Percentiles rank a stretch among this genome's conserved stretches.
phyloP scores from a whole-genome alignment of 2,888 invertebrate species.

The Ethmia dodecea region DNA sequence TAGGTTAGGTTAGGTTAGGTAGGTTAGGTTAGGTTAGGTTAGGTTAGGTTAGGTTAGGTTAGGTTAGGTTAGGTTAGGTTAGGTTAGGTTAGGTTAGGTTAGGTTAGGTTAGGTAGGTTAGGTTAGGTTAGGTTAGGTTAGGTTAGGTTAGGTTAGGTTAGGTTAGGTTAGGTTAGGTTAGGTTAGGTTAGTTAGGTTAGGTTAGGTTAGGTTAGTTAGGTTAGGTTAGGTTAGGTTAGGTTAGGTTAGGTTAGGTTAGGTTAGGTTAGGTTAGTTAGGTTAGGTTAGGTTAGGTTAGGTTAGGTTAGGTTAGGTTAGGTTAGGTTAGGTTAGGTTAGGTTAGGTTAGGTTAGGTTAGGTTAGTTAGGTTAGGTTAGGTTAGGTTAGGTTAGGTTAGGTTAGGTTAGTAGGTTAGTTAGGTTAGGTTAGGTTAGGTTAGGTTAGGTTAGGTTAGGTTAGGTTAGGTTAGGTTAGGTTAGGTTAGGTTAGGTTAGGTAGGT shows the following conservation, averaged over 20 bases:
- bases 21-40: conserved; percentile 20
- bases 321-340: conserved; percentile 20
- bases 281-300: conserved; percentile 20
- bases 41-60: conserved; percentile 16
- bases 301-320: conserved; percentile 20
- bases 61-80: conserved; percentile 21
- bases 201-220: conserved; percentile 18
- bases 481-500: conserved; percentile 16
- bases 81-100: conserved; percentile 23
- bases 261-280: conserved; percentile 17
- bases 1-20: conserved; percentile 22
- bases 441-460: conserved; percentile 18
- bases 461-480: conserved; percentile 18
- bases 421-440: conserved; percentile 19
- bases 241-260: conserved; percentile 16
- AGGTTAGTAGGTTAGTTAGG: conserved; percentile 10
- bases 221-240: conserved; percentile 10
- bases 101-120: conserved; percentile 13
- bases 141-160: conserved; percentile 12
- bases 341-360: conserved; percentile 20
- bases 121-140: conserved; percentile 12
- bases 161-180: conserved; percentile 10
- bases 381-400: conserved; percentile 22
- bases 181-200: conserved; percentile 15
- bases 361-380: conserved; percentile 22